These are phyloP conservation scores for Hirtodrosophila confusa DNA, from an alignment of 2,888 invertebrate genomes.

Conservation along the genomic window DNA sequence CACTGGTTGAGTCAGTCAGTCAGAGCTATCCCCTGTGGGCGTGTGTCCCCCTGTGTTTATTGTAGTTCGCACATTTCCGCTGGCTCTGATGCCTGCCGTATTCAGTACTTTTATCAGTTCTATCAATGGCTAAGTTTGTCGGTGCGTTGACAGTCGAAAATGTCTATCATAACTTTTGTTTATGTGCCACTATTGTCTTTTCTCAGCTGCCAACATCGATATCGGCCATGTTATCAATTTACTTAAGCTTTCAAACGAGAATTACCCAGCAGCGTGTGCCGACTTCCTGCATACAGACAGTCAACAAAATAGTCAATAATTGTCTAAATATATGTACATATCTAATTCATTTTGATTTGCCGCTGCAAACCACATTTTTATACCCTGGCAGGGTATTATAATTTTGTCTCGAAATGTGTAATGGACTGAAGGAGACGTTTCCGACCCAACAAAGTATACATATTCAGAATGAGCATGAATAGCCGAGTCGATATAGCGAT, in stretches of 20 bases:
- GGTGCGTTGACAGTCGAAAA: constrained; percentile 54
- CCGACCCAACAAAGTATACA: no score
- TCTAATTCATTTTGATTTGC: no score
- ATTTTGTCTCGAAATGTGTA: no score
- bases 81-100: constrained; percentile 31
- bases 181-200: constrained; percentile 30
- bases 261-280: no score
- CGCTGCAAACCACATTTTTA: no score
- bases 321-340: no score
- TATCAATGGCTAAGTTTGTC: constrained; percentile 68
- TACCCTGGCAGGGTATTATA: no score
- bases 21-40: constrained; percentile 9
- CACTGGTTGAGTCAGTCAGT: constrained; percentile 47
- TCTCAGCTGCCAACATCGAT: constrained; percentile 11
- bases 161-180: constrained; percentile 58
- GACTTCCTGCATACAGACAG: no score
- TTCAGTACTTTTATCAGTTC: constrained; percentile 64
- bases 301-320: no score
- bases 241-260: not conserved
- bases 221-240: constrained; percentile 11
- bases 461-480: no score
- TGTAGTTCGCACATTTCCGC: constrained; percentile 70
- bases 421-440: no score
- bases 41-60: constrained; percentile 39
- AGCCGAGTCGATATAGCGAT: no score